Evolutionary conservation across 2,113 vertebrate genomes (phyloP).

Genomic region (Epinephelus cyanopodus): DNA sequence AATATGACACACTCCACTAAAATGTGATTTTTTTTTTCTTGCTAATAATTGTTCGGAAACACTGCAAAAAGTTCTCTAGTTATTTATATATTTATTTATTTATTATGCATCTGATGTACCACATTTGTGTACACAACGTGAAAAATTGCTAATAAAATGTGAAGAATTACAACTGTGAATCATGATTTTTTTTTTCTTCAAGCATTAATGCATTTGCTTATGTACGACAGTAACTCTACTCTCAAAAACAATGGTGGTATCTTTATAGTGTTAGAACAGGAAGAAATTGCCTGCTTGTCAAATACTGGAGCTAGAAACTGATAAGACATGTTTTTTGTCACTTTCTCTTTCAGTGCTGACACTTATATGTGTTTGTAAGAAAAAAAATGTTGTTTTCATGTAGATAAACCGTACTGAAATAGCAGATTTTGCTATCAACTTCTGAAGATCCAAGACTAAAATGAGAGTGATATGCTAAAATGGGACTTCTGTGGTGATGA

Average conservation of each 20-base stretch:
- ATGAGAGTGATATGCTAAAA: neutral
- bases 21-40: neutral
- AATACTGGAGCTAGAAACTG: neutral
- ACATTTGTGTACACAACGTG: neutral
- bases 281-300: neutral
- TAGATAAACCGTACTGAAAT: neutral
- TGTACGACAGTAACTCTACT: neutral
- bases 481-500: too few species aligned
- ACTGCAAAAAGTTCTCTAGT: slow-evolving; percentile 55
- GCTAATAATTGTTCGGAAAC: slow-evolving; percentile 12
- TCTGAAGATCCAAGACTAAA: neutral
- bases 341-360: neutral
- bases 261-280: neutral
- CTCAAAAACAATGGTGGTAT: neutral
- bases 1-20: slow-evolving; percentile 35
- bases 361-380: neutral
- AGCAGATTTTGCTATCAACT: neutral
- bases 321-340: neutral
- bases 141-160: slow-evolving; percentile 55
- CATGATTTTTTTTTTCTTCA: neutral
- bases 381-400: neutral
- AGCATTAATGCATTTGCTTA: neutral
- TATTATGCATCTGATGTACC: neutral
- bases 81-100: slow-evolving; percentile 52
- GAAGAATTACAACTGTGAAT: neutral